Evolutionary conservation across 2,113 vertebrate genomes (phyloP).

Genomic region (Porphyrio hochstetteri): DNA sequence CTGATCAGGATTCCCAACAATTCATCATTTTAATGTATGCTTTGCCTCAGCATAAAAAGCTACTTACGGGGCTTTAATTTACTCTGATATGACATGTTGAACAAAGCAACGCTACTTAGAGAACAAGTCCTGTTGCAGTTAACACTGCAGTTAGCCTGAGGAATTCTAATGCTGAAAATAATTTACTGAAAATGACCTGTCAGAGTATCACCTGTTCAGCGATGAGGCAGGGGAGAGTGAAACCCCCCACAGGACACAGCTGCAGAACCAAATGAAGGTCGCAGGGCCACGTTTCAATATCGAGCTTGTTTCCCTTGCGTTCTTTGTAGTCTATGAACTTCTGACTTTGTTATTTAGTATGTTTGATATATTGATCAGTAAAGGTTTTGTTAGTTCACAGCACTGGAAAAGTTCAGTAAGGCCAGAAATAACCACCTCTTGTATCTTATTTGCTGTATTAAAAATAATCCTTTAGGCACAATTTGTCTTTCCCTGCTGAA

Average conservation of each 20-base stretch:
- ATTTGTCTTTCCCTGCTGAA: not conserved
- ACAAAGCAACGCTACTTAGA: constrained; percentile 1
- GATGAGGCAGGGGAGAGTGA: not conserved
- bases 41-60: constrained; percentile 20
- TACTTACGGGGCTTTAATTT: constrained; percentile 23
- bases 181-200: not conserved
- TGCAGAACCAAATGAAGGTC: not conserved
- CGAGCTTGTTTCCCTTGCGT: not conserved
- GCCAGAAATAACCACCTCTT: not conserved
- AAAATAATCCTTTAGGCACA: not conserved
- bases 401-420: not conserved
- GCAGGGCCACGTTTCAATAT: not conserved
- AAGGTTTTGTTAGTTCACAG: not conserved
- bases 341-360: not conserved
- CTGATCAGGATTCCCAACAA: constrained; percentile 55
- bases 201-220: not conserved
- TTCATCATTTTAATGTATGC: constrained; percentile 72
- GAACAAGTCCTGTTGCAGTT: constrained; percentile 8
- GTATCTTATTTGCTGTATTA: not conserved
- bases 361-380: not conserved
- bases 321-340: not conserved
- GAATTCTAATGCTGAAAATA: not conserved
- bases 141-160: not conserved
- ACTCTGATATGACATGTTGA: constrained; percentile 4
- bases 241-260: not conserved